Evolutionary conservation across 2,797 vertebrate genomes (phyloP).

Genomic region (Clarias platycephalus): DNA sequence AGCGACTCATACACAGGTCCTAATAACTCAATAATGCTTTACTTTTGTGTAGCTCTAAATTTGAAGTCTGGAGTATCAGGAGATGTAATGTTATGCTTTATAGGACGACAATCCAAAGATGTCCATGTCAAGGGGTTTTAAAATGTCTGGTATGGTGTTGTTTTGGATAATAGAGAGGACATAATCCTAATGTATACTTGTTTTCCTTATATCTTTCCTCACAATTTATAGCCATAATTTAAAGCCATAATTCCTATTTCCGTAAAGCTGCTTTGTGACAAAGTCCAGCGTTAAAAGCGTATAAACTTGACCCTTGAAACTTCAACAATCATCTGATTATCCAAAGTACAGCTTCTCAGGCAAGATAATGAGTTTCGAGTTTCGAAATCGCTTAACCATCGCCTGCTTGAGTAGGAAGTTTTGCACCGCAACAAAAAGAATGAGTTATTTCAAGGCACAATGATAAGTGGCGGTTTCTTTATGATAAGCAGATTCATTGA

Average conservation of each 20-base stretch:
- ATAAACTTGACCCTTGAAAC: not conserved
- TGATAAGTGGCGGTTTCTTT: not conserved
- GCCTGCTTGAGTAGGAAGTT: not conserved
- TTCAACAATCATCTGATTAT: not conserved
- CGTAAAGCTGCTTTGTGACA: too few species aligned
- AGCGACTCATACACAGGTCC: not conserved
- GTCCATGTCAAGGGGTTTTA: not conserved
- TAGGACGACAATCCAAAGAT: not conserved
- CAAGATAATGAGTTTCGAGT: not conserved
- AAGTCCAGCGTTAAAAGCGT: not conserved
- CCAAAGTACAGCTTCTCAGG: not conserved
- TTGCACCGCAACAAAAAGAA: not conserved
- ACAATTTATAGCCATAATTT: too few species aligned
- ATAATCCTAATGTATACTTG: not conserved
- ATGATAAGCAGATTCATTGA: not conserved
- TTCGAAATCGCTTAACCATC: not conserved
- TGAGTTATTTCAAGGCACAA: not conserved
- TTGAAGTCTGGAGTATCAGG: not conserved
- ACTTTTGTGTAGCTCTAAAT: not conserved
- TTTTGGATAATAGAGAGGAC: not conserved
- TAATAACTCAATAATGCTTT: not conserved
- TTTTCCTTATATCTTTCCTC: too few species aligned
- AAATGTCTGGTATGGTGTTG: not conserved
- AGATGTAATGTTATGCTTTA: not conserved
- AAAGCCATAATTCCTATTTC: too few species aligned